Evolutionary conservation across 2,113 vertebrate species (phyloP).

Genomic region (Dicrurus megarhynchus): DNA sequence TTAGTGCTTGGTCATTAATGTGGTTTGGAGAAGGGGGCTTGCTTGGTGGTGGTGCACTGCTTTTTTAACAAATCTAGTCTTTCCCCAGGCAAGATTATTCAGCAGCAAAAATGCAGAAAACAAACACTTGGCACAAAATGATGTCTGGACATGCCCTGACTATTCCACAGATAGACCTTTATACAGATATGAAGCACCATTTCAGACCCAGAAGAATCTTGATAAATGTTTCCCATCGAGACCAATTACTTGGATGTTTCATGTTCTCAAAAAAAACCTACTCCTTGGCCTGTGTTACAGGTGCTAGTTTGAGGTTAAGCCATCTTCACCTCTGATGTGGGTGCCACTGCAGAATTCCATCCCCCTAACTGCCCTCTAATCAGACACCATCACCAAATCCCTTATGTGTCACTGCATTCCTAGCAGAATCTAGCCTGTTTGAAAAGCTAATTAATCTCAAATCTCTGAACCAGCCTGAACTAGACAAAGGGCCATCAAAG

Average conservation of each 20-base stretch:
- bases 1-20: not conserved
- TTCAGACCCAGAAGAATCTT: not conserved
- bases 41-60: not conserved
- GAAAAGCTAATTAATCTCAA: not conserved
- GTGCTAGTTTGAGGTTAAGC: not conserved
- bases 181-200: not conserved
- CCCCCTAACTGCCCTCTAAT: not conserved
- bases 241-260: not conserved
- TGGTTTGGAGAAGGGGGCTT: not conserved
- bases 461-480: not conserved
- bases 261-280: not conserved
- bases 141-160: not conserved
- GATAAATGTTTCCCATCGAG: not conserved
- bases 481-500: not conserved
- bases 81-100: not conserved
- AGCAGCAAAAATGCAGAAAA: not conserved
- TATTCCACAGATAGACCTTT: not conserved
- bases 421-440: not conserved
- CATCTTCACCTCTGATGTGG: not conserved
- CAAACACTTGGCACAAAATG: not conserved
- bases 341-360: not conserved
- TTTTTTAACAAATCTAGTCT: not conserved
- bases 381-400: not conserved
- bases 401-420: not conserved
- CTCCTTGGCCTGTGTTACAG: not conserved